A percentile compares a stretch with the other conserved stretches of the same genome.
These are phyloP conservation scores for Trissolcus japonicus DNA, from an alignment of 2,888 invertebrate genomes.

Conservation along the genomic window DNA sequence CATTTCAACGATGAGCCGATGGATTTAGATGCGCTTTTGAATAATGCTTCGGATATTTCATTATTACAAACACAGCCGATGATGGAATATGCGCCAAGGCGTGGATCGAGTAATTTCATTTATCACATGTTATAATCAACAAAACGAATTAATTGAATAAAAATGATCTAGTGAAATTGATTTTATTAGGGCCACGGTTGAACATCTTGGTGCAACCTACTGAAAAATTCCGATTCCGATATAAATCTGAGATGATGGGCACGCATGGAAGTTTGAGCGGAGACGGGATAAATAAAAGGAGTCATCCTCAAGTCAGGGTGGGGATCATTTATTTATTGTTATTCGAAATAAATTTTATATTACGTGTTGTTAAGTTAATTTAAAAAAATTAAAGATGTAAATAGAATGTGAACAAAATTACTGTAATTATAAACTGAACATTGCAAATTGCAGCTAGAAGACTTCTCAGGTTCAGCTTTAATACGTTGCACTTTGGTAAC, in stretches of 20 bases:
- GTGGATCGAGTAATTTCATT: too few relatives aligned
- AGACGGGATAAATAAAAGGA: conserved; percentile 80
- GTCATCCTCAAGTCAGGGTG: conserved; percentile 87
- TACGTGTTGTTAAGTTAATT: too few relatives aligned
- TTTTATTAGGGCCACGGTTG: conserved; percentile 68
- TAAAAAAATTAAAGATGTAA: too few relatives aligned
- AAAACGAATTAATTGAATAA: too few relatives aligned
- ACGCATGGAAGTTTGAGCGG: conserved; percentile 86
- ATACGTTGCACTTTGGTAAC: conserved; percentile 86
- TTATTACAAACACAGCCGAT: too few relatives aligned
- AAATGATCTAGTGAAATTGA: neutral
- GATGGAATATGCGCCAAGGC: too few relatives aligned
- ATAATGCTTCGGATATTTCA: too few relatives aligned
- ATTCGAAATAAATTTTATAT: neutral
- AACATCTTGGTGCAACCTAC: conserved; percentile 85
- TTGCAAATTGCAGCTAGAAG: conserved; percentile 74
- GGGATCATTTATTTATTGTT: neutral
- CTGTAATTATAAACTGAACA: neutral
- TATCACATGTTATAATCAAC: too few relatives aligned
- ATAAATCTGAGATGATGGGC: conserved; percentile 91
- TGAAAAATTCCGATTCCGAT: conserved; percentile 88
- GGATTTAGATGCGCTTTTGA: too few relatives aligned
- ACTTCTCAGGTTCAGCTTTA: conserved; percentile 79
- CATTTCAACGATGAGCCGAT: too few relatives aligned
- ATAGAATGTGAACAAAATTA: neutral